phyloP scores from a whole-genome alignment of 2,888 invertebrate genomes.

The Apantesis nais region DNA sequence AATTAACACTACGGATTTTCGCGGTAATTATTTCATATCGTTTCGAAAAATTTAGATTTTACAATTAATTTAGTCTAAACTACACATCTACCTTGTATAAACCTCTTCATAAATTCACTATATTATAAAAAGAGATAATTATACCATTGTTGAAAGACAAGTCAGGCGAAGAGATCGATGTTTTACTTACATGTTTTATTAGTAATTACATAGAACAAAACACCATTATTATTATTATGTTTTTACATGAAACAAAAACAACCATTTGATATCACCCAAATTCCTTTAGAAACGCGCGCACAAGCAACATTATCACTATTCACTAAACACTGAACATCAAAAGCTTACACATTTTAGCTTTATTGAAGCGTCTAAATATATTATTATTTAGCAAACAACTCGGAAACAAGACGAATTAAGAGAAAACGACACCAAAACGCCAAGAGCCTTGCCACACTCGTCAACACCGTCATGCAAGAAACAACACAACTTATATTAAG shows the following conservation, averaged over 20 bases:
- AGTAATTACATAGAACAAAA: slow-evolving; percentile 24
- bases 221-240: slow-evolving; percentile 19
- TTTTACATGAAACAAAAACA: slow-evolving; percentile 46
- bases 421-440: slow-evolving; percentile 80
- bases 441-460: slow-evolving; percentile 68
- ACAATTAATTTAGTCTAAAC: slow-evolving; percentile 65
- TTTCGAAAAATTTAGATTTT: slow-evolving; percentile 70
- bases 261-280: slow-evolving; percentile 84
- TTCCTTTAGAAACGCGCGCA: slow-evolving; percentile 72
- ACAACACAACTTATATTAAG: slow-evolving; percentile 32
- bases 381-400: slow-evolving; percentile 50
- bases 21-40: slow-evolving; percentile 58
- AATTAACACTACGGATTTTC: slow-evolving; percentile 72
- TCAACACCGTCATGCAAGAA: slow-evolving; percentile 63
- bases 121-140: slow-evolving; percentile 53
- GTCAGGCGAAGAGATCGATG: slow-evolving; percentile 46
- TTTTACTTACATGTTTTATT: slow-evolving; percentile 32
- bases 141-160: slow-evolving; percentile 44
- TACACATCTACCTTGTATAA: slow-evolving; percentile 85
- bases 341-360: slow-evolving; percentile 69
- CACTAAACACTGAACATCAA: slow-evolving; percentile 78
- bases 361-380: slow-evolving; percentile 61
- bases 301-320: slow-evolving; percentile 67
- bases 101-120: slow-evolving; percentile 83
- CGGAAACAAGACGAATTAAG: slow-evolving; percentile 62